Evolutionary conservation across 2,113 vertebrate species (phyloP), one percentile per base, ranked within the genome.

Genomic region (Gorilla gorilla): DNA sequence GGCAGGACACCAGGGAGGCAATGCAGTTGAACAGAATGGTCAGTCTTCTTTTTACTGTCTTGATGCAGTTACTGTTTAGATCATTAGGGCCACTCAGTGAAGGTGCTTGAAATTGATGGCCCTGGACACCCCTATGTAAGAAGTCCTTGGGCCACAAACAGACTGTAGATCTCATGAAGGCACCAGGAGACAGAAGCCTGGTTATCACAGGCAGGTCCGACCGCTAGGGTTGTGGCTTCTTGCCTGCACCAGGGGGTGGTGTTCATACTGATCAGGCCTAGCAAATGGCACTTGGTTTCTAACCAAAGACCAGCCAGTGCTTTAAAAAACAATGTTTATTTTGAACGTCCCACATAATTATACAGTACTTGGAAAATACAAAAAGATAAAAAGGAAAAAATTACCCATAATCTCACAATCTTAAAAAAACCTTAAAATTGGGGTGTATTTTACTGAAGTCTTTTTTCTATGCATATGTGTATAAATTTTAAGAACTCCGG

Each of bases 321-420:
- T 59, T 87, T 87, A 59, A 93, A 73, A 72, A 66, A 64, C 89
- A n/a, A 40, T 38, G 27, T 43, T 73, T 59, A 73, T 73, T 76
- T 66, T 48, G 50, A 72, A 57, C 79, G 83, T 95, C 61, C 48
- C 40, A 64, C 43, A 38, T 50, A 43, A 66, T 86, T 83, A 40
- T 35, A 75, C 23, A 64, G 5, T 12, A 79, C 64, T 64, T 80
- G 48, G 59, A 76, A 83, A 86, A 72, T 75, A 50, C 8, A 38
- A 81, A 75, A 94, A 59, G 48, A 70, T 23, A 50, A 64, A 87
- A 61, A 30, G n/a, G 35, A 35, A 80, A 79, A 48, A 95, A 90
- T 75, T 66, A 88, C 22, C 50, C 27, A 23, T 70, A 84, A 64
- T 90, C 8, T 40, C 25, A 78, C 6, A 92, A 7, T 87, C 23